Conservation (phyloP, 2,888 invertebrate genomes). For the Acleris cristana region DNA sequence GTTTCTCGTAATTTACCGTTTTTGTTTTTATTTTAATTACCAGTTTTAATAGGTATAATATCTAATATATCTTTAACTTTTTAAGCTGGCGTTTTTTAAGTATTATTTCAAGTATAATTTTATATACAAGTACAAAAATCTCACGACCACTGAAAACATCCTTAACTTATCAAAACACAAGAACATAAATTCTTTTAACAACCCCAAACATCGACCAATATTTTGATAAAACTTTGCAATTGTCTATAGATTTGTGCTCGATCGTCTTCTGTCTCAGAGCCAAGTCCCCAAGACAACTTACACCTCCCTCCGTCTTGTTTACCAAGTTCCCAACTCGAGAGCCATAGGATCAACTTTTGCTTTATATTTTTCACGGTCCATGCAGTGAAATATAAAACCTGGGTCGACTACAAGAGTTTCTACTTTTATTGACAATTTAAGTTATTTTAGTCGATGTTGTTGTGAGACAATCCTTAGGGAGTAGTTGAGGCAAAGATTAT, state of each 20-base stretch:
- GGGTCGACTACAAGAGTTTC: background rate
- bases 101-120: no score
- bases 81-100: no score
- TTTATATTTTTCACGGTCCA: slow-evolving; percentile 4
- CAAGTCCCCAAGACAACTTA: background rate
- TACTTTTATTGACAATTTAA: background rate
- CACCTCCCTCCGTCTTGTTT: slow-evolving; percentile 2
- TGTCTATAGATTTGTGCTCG: background rate
- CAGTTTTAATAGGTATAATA: no score
- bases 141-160: no score
- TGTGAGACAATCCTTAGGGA: background rate
- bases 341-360: slow-evolving; percentile 4
- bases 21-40: no score
- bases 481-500: no score
- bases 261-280: background rate
- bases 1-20: no score
- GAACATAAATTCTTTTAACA: no score
- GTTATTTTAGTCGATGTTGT: background rate
- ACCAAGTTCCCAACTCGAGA: slow-evolving; percentile 3
- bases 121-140: no score
- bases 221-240: background rate
- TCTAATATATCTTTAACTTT: no score
- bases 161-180: no score
- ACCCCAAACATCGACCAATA: background rate
- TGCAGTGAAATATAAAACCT: background rate